phyloP scores from a whole-genome alignment of 2,113 vertebrate genomes.

The Edolisoma coerulescens region DNA sequence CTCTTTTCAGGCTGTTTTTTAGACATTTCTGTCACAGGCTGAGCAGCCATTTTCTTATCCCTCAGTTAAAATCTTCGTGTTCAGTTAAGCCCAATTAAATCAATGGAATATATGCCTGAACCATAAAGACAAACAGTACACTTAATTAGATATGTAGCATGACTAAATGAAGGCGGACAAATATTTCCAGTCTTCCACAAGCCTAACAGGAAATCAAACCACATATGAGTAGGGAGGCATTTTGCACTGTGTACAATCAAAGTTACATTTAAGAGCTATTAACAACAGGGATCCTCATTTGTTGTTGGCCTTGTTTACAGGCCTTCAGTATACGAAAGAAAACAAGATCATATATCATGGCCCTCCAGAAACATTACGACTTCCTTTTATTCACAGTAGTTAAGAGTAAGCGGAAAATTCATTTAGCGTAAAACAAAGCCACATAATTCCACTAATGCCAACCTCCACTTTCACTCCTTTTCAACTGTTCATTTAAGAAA shows the following conservation, averaged over 20 bases:
- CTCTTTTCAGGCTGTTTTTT: neutral
- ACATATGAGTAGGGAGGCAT: neutral
- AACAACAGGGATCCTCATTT: neutral
- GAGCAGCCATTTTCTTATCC: neutral
- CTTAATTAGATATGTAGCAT: neutral
- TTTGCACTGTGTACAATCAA: neutral
- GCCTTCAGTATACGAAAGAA: conserved; percentile 23
- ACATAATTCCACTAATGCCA: neutral
- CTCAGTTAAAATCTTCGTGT: neutral
- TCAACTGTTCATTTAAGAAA: conserved; percentile 42
- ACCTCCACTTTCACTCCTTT: conserved; percentile 31
- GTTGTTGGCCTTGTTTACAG: neutral
- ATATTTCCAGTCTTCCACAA: neutral
- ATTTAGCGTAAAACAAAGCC: conserved; percentile 1
- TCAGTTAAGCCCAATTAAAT: neutral
- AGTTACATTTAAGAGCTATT: neutral
- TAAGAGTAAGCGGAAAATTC: conserved; percentile 1
- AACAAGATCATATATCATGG: conserved; percentile 16
- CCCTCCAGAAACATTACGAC: conserved; percentile 14
- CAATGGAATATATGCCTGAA: neutral
- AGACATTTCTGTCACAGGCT: neutral
- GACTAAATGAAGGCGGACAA: neutral
- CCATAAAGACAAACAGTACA: neutral
- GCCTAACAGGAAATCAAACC: neutral
- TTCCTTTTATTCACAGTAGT: conserved; percentile 42